These are phyloP conservation scores for Troides oblongomaculatus DNA, from an alignment of 2,888 invertebrate genomes.

Conservation along the genomic window DNA sequence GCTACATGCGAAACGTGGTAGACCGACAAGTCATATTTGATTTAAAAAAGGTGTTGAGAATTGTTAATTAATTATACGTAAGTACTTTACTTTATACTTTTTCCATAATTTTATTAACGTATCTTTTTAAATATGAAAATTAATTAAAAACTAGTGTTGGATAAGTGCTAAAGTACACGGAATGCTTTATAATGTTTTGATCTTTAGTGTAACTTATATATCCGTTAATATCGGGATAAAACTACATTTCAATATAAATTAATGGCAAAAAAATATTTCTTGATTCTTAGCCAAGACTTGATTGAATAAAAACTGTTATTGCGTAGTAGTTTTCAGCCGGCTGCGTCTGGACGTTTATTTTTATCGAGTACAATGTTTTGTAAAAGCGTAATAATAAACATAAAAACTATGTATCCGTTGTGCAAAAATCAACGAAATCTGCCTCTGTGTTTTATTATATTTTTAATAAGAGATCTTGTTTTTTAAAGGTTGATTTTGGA, in stretches of 20 bases:
- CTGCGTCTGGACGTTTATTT: slow-evolving; percentile 51
- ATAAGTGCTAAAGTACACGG: no score
- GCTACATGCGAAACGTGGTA: not conserved
- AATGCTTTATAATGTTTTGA: no score
- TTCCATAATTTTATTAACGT: no score
- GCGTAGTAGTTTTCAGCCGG: slow-evolving; percentile 58
- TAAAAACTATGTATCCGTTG: no score
- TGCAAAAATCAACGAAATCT: no score
- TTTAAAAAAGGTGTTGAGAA: no score
- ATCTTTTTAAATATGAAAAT: no score
- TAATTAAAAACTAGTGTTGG: no score
- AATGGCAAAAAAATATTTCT: slow-evolving; percentile 58
- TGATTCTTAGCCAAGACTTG: slow-evolving; percentile 67
- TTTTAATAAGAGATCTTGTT: not conserved
- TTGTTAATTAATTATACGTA: no score
- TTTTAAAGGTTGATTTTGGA: slow-evolving; percentile 18
- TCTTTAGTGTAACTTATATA: not conserved
- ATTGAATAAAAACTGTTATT: slow-evolving; percentile 65
- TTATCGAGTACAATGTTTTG: slow-evolving; percentile 26
- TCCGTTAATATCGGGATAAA: slow-evolving; percentile 30
- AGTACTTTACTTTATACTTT: no score
- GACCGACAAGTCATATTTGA: no score
- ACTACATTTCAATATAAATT: slow-evolving; percentile 31
- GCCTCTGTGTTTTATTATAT: no score
- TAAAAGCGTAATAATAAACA: not conserved